These are phyloP conservation scores for Morpho deidamia DNA, from an alignment of 2,888 invertebrate genomes.

Conservation along the genomic window DNA sequence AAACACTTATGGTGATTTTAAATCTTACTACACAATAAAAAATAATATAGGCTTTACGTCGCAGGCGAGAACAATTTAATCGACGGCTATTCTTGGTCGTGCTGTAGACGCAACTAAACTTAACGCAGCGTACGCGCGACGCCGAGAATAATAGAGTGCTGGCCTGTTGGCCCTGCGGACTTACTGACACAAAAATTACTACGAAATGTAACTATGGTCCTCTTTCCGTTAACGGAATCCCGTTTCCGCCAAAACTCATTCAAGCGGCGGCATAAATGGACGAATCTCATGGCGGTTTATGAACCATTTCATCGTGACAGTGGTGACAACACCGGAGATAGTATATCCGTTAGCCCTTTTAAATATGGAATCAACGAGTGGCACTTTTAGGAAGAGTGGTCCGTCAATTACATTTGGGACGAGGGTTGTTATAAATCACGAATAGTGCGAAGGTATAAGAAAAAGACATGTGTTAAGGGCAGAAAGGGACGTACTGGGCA, in stretches of 20 bases:
- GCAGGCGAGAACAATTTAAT: conserved; percentile 10
- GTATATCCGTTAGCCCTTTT: conserved; percentile 63
- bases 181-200: conserved; percentile 53
- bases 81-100: conserved; percentile 70
- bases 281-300: conserved; percentile 45
- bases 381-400: conserved; percentile 52
- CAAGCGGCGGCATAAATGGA: conserved; percentile 51
- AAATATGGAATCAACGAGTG: conserved; percentile 63
- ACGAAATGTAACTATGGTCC: conserved; percentile 41
- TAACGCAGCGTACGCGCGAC: conserved; percentile 63
- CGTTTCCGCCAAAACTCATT: conserved; percentile 61
- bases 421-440: conserved; percentile 61
- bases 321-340: conserved; percentile 70
- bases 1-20: neutral
- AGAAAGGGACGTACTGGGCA: conserved; percentile 44
- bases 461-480: conserved; percentile 34
- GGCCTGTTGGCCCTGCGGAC: conserved; percentile 43
- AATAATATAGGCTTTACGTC: neutral
- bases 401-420: conserved; percentile 46
- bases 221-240: conserved; percentile 59
- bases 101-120: conserved; percentile 69
- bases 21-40: neutral
- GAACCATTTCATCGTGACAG: conserved; percentile 44
- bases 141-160: conserved; percentile 50
- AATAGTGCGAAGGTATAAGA: conserved; percentile 55